Conservation (phyloP, 2,113 vertebrate species). For the Petrocephalus zakoni region DNA sequence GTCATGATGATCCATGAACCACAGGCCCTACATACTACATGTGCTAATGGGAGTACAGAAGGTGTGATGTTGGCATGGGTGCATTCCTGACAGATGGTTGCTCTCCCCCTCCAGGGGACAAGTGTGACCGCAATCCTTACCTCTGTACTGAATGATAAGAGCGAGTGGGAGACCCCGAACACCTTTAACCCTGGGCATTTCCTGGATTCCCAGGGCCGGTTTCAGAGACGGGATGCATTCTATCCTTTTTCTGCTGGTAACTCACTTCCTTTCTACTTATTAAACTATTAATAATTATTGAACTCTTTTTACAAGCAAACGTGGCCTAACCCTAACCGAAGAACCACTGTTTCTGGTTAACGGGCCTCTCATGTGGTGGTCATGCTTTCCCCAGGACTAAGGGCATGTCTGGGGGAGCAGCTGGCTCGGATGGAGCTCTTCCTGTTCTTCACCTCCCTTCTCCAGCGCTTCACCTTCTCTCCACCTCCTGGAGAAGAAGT, state of each 20-base stretch:
- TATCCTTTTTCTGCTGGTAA: constrained; percentile 68
- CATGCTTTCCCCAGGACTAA: not conserved
- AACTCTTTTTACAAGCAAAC: not conserved
- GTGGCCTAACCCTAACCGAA: not conserved
- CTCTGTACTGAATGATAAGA: constrained; percentile 61
- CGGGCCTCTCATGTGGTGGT: not conserved
- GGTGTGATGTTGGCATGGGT: no score
- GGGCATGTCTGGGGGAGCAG: constrained; percentile 4
- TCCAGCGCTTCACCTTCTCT: constrained; percentile 7
- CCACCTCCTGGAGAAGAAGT: constrained; percentile 3
- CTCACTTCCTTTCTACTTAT: not conserved
- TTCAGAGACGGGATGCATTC: constrained; percentile 63
- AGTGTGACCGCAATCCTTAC: constrained; percentile 58
- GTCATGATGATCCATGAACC: no score
- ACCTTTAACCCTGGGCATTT: not conserved
- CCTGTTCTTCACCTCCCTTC: constrained; percentile 37
- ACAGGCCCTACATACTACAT: no score
- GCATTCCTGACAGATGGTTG: not conserved
- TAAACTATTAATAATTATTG: not conserved
- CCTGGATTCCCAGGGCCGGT: constrained; percentile 55
- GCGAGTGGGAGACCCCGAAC: constrained; percentile 49
- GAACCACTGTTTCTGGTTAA: not conserved
- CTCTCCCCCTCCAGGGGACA: constrained; percentile 48
- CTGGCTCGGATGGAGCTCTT: no score
- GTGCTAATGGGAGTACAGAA: no score